Conservation (phyloP, 2,888 invertebrate species). For the Phortica magna region DNA sequence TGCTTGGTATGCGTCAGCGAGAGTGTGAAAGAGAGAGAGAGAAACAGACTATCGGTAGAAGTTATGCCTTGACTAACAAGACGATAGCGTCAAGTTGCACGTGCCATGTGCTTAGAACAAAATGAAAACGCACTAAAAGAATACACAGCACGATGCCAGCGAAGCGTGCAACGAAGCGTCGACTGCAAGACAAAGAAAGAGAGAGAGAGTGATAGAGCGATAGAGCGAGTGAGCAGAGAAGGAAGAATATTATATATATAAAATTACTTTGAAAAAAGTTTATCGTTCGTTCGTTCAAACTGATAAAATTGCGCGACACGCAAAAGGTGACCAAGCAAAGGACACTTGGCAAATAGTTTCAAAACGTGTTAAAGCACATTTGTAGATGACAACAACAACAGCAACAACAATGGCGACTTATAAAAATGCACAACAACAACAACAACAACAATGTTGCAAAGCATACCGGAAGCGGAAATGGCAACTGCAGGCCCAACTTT, state of each 20-base stretch:
- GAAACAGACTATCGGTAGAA: no score
- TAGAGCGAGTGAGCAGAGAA: background rate
- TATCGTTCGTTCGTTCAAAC: conserved; percentile 6
- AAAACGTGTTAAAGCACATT: background rate
- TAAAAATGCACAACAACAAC: background rate
- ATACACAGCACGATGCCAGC: background rate
- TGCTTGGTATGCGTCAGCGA: no score
- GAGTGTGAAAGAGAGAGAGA: no score
- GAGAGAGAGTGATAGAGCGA: background rate
- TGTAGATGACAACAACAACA: background rate
- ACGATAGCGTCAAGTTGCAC: background rate
- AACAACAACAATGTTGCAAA: conserved; percentile 1
- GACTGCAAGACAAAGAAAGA: background rate
- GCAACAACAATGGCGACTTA: background rate
- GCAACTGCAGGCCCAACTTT: conserved; percentile 4
- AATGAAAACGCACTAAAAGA: conserved; percentile 5
- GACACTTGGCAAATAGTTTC: conserved; percentile 23
- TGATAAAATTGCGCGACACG: conserved; percentile 26
- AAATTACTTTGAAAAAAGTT: conserved; percentile 22
- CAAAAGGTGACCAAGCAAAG: conserved; percentile 26
- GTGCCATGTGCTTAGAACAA: background rate
- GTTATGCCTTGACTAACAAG: background rate
- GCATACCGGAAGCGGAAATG: conserved; percentile 1
- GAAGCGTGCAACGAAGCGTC: background rate
- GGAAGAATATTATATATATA: background rate